Evolutionary conservation across 2,888 invertebrate genomes (phyloP).

Genomic region (Sepioteuthis lessoniana): DNA sequence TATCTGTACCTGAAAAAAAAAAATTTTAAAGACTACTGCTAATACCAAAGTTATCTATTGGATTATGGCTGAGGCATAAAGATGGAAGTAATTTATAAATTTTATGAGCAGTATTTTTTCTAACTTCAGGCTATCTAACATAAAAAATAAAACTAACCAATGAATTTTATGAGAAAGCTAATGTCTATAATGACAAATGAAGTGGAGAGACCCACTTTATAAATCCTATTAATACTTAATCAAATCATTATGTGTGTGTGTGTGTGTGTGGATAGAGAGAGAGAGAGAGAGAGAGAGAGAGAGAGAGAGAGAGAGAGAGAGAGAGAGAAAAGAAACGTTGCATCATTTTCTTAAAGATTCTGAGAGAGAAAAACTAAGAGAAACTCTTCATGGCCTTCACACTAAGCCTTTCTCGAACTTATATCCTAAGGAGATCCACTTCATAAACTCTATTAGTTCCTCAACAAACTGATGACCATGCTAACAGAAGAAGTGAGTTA

Average conservation of each 20-base stretch:
- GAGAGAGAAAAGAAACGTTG: background rate
- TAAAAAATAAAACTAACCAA: no score
- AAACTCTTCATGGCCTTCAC: background rate
- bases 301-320: no score
- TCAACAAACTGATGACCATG: background rate
- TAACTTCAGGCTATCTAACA: no score
- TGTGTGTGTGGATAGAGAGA: no score
- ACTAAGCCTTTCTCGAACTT: background rate
- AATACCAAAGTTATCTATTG: no score
- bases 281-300: no score
- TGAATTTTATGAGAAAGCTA: background rate
- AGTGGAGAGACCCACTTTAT: background rate
- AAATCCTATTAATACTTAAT: background rate
- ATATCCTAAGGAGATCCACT: slow-evolving; percentile 23
- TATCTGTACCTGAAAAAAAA: no score
- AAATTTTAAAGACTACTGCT: no score
- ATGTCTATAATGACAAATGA: background rate
- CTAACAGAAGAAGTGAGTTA: slow-evolving; percentile 33
- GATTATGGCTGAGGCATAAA: no score
- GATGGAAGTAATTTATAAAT: no score
- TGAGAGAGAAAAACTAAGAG: background rate
- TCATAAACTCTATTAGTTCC: slow-evolving; percentile 33
- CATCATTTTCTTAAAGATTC: background rate
- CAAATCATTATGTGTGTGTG: background rate
- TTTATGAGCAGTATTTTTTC: no score